These are phyloP conservation scores for Manacus vitellinus DNA, from an alignment of 2,113 vertebrate species.

Conservation along the genomic window DNA sequence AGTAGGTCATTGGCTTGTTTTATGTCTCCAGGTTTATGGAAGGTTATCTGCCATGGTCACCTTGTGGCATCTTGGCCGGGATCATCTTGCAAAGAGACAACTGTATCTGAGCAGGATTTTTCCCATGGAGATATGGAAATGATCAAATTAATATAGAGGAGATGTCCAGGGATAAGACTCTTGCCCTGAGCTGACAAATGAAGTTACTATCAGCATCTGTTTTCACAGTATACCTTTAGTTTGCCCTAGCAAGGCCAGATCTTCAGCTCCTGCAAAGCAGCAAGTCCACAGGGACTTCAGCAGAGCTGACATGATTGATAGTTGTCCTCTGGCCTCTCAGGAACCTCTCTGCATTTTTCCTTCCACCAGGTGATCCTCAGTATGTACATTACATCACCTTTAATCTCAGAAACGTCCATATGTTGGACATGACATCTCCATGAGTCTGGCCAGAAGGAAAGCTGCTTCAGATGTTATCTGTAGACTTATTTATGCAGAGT, in stretches of 20 bases:
- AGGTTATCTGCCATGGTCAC: conserved; percentile 66
- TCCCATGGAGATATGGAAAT: conserved; percentile 39
- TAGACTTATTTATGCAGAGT: neutral
- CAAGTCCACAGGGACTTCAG: neutral
- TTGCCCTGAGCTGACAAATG: conserved; percentile 25
- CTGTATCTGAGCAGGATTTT: conserved; percentile 36
- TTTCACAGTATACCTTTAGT: neutral
- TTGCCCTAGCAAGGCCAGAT: neutral
- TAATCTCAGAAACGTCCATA: neutral
- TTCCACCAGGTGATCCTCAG: neutral
- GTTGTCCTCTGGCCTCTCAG: neutral
- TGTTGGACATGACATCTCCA: neutral
- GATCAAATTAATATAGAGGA: conserved; percentile 24
- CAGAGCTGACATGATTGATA: neutral
- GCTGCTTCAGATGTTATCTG: neutral
- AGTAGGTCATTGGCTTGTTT: conserved; percentile 69
- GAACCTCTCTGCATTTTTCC: neutral
- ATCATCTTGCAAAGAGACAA: conserved; percentile 2
- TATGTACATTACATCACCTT: neutral
- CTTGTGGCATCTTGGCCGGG: conserved; percentile 49
- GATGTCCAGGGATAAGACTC: neutral
- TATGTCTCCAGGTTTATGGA: conserved; percentile 67
- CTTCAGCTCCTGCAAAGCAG: neutral
- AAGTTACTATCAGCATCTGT: conserved; percentile 41
- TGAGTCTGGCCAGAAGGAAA: neutral